A percentile compares a stretch with the other conserved stretches of the same genome.
These are phyloP conservation scores for Acipenser transmontanus DNA, from an alignment of 2,797 vertebrate species.

Conservation along the genomic window DNA sequence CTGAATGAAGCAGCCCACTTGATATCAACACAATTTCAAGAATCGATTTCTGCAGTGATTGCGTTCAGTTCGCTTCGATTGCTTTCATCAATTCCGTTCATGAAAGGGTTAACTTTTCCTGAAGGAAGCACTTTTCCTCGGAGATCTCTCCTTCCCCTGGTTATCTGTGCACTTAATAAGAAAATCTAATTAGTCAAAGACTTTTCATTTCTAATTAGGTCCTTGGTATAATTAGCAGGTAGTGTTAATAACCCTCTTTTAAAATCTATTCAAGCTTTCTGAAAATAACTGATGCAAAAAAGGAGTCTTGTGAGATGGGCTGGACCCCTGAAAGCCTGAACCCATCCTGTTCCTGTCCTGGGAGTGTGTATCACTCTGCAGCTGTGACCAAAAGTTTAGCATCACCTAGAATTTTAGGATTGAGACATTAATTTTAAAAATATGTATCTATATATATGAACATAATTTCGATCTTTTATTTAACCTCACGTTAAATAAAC, in stretches of 20 bases:
- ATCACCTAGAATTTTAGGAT: no score
- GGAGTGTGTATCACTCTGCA: no score
- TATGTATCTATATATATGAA: no score
- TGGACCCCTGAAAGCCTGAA: constrained; percentile 41
- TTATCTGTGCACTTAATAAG: constrained; percentile 73
- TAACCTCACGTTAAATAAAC: no score
- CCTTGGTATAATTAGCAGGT: constrained; percentile 96
- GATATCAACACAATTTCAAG: constrained; percentile 71
- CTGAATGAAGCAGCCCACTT: constrained; percentile 72
- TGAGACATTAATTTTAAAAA: no score
- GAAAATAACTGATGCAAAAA: constrained; percentile 59
- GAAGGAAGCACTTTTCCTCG: constrained; percentile 69
- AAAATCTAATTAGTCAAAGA: constrained; percentile 72
- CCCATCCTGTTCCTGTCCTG: background rate
- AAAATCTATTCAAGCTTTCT: constrained; percentile 74
- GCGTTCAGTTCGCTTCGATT: constrained; percentile 60
- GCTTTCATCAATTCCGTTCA: constrained; percentile 61
- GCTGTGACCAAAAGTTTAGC: no score
- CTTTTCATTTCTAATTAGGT: constrained; percentile 83
- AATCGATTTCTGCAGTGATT: constrained; percentile 74
- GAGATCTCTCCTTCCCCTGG: constrained; percentile 70
- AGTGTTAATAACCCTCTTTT: constrained; percentile 96
- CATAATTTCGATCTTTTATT: no score
- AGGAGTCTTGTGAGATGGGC: constrained; percentile 54
- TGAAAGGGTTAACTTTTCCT: constrained; percentile 71